Conservation (phyloP, 2,113 vertebrate genomes). For the Oxyruncus cristatus region DNA sequence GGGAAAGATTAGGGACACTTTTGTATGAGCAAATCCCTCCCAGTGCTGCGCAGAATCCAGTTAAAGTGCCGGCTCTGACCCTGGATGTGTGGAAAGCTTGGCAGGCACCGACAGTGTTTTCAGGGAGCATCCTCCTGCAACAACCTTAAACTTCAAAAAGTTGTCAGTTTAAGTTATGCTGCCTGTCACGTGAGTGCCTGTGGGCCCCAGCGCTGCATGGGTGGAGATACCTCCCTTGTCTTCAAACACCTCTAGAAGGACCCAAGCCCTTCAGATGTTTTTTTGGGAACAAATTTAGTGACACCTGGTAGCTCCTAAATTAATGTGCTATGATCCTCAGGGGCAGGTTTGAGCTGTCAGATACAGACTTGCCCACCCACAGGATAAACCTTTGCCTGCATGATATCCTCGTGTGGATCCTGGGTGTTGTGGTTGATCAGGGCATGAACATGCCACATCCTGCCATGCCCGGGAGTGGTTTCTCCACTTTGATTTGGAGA, state of each 20-base stretch:
- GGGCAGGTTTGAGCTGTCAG: not conserved
- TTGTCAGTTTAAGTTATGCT: rapidly evolving
- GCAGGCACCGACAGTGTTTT: not conserved
- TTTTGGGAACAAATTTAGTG: not conserved
- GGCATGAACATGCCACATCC: rapidly evolving
- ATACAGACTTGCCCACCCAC: not conserved
- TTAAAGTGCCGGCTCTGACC: not conserved
- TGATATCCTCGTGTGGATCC: rapidly evolving
- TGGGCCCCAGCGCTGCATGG: rapidly evolving
- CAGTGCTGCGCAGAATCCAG: rapidly evolving
- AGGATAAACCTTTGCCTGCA: not conserved
- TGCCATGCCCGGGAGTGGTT: not conserved
- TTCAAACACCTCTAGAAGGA: not conserved
- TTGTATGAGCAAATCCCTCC: rapidly evolving
- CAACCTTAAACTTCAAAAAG: rapidly evolving
- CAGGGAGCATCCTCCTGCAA: not conserved
- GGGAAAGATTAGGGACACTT: not conserved
- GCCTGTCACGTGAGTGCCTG: not conserved
- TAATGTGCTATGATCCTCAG: rapidly evolving
- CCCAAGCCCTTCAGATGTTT: not conserved
- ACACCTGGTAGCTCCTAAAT: not conserved
- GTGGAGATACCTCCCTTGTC: not conserved
- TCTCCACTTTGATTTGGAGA: not conserved
- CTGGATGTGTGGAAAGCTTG: not conserved
- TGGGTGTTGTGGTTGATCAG: not conserved